Percentiles rank a stretch among this genome's conserved stretches.
These are phyloP conservation scores for Simalia tracyae DNA, from an alignment of 2,797 vertebrate genomes.

Conservation along the genomic window DNA sequence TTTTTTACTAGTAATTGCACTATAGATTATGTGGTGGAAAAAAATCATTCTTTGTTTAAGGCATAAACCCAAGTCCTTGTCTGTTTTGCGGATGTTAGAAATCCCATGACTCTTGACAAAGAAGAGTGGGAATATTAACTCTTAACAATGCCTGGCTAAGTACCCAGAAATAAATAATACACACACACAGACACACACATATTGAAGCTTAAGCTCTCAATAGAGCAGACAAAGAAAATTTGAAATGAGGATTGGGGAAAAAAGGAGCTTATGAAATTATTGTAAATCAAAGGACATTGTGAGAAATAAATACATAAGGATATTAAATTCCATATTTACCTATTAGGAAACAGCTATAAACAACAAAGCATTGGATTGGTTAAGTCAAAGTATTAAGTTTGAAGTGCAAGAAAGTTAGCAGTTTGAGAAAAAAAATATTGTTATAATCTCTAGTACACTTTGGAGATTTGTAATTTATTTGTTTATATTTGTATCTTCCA, in stretches of 20 bases:
- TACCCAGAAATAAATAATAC: slow-evolving; percentile 61
- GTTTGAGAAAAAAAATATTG: neutral
- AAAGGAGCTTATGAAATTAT: slow-evolving; percentile 72
- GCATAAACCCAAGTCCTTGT: slow-evolving; percentile 83
- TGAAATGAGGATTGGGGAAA: slow-evolving; percentile 70
- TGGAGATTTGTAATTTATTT: neutral
- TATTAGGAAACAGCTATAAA: slow-evolving; percentile 47
- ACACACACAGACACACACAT: too few relatives aligned
- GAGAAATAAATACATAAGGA: slow-evolving; percentile 54
- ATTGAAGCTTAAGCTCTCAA: slow-evolving; percentile 50
- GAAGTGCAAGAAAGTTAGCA: neutral
- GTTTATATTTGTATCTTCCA: neutral
- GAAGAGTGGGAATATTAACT: slow-evolving; percentile 82
- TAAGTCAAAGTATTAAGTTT: slow-evolving; percentile 36
- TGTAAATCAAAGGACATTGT: slow-evolving; percentile 69
- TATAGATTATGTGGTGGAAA: slow-evolving; percentile 76
- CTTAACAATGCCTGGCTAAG: slow-evolving; percentile 74
- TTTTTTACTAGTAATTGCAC: slow-evolving; percentile 79
- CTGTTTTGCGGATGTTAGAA: slow-evolving; percentile 81
- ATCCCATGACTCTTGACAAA: slow-evolving; percentile 80
- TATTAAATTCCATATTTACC: slow-evolving; percentile 58
- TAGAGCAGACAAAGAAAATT: slow-evolving; percentile 68
- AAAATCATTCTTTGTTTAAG: slow-evolving; percentile 76
- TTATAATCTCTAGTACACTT: neutral
- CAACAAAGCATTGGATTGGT: slow-evolving; percentile 37